Base-by-base conservation (phyloP, 2,888 invertebrate genomes). In the Calephelis perditalis region DNA sequence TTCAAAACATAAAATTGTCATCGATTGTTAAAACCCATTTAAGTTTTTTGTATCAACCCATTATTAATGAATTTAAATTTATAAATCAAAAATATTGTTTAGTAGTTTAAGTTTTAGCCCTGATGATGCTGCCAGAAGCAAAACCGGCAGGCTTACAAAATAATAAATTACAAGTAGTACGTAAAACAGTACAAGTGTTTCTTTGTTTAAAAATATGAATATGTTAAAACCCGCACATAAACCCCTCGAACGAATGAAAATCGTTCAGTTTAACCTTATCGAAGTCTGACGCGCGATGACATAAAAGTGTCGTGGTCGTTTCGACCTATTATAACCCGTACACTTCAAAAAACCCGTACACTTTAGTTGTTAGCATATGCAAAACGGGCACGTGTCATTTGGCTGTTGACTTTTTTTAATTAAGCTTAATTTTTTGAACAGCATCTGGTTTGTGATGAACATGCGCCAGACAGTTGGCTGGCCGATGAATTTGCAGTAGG, bases 301-400 rank as follows among this genome's bases (percentile, higher is more conserved):
- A 78, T 82, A 83, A 81, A 84, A 84, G 78, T 82, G 81, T 74
- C 73, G 63, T 68, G 68, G 64, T 60, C 63, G 68, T 65, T 69
- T 65, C 69, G 70, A 68, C 69, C 73, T 73, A 73, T 73, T 73
- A 72, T 72, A 71, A 70, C 67, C 71, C 73, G 71, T 65, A 70
- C 70, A 66, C 62, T 71, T 72, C 72, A 68, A 40, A 59, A 70
- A 66, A 62, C 63, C 63, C 47, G 58, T 59, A 64, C 61, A 61
- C 64, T 60, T 69, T 64, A 68, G 58, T 73, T 68, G 68, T 73
- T 74, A 68, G 71, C 75, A 75, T 76, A 77, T 77, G 77, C 75
- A 73, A 73, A 77, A 65, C 68, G 65, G 70, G 76, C 79, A 78
- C 81, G 81, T 77, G 79, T 72, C 75, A 71, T 64, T 70, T 56